Evolutionary conservation across 2,888 invertebrate species (phyloP).

Genomic region (Axea sp.): DNA sequence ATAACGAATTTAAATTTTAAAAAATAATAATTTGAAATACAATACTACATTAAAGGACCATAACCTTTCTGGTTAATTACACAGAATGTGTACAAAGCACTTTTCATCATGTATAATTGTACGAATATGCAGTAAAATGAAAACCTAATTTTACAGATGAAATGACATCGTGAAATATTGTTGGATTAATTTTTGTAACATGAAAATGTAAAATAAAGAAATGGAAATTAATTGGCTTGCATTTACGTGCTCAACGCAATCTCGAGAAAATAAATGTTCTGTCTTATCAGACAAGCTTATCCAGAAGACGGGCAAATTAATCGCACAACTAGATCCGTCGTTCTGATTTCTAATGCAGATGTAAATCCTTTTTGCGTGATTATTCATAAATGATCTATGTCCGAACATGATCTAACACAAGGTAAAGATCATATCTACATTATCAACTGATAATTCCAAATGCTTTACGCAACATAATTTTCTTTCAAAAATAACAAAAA

Average conservation of each 20-base stretch:
- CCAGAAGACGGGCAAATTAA: constrained; percentile 49
- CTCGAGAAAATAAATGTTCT: constrained; percentile 37
- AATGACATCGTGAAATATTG: constrained; percentile 11
- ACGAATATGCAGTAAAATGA: no score
- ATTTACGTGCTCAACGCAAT: constrained; percentile 35
- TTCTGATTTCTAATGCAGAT: constrained; percentile 46
- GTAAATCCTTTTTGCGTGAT: constrained; percentile 16
- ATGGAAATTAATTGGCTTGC: constrained; percentile 36
- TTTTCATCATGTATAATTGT: no score
- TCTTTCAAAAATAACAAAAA: background rate
- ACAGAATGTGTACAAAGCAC: no score
- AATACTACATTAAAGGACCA: no score
- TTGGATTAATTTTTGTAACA: no score
- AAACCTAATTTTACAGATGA: no score
- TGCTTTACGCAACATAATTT: background rate
- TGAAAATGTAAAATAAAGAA: constrained; percentile 31
- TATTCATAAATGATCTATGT: constrained; percentile 25
- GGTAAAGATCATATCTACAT: constrained; percentile 18
- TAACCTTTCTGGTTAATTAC: no score
- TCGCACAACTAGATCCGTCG: constrained; percentile 27
- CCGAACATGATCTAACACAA: constrained; percentile 7
- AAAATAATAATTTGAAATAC: no score
- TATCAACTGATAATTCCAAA: constrained; percentile 23
- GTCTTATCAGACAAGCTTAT: constrained; percentile 45
- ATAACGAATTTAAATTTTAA: constrained; percentile 6